A percentile compares a stretch with the other conserved stretches of the same genome.
These are phyloP conservation scores for Harlomillsia oculata DNA, from an alignment of 1,140 invertebrate species.

Conservation along the genomic window DNA sequence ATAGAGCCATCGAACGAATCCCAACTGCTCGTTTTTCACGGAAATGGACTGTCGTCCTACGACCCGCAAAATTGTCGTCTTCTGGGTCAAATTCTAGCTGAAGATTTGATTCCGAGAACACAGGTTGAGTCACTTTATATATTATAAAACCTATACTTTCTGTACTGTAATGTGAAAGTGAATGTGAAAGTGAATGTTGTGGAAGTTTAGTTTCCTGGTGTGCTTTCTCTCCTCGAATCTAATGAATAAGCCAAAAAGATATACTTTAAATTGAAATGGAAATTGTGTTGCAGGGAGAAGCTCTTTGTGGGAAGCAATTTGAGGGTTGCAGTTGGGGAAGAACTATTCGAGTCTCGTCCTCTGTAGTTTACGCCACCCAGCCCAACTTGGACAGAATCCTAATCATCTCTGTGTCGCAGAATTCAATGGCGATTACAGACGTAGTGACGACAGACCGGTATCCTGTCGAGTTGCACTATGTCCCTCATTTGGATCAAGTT, in stretches of 20 bases:
- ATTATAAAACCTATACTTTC: no score
- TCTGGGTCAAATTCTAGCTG: conserved; percentile 60
- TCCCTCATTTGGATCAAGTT: conserved; percentile 64
- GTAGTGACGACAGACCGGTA: conserved; percentile 63
- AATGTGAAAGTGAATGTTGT: no score
- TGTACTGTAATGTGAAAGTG: no score
- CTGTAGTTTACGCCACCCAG: conserved; percentile 65
- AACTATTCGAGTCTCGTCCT: conserved; percentile 60
- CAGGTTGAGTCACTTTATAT: no score
- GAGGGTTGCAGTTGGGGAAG: conserved; percentile 60
- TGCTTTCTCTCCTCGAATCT: no score
- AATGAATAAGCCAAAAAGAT: background rate
- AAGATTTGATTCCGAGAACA: conserved; percentile 62
- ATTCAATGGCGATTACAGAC: conserved; percentile 57
- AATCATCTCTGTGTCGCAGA: conserved; percentile 58
- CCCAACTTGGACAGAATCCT: conserved; percentile 61
- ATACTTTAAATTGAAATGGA: background rate
- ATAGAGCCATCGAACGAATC: conserved; percentile 51
- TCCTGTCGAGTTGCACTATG: conserved; percentile 62
- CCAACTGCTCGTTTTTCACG: conserved; percentile 65
- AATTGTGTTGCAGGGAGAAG: conserved; percentile 45
- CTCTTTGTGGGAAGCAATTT: conserved; percentile 57
- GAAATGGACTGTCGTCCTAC: conserved; percentile 64
- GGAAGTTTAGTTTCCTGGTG: no score
- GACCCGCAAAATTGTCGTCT: conserved; percentile 60